phyloP scores from a whole-genome alignment of 2,113 vertebrate genomes.

The Pangasianodon hypophthalmus region DNA sequence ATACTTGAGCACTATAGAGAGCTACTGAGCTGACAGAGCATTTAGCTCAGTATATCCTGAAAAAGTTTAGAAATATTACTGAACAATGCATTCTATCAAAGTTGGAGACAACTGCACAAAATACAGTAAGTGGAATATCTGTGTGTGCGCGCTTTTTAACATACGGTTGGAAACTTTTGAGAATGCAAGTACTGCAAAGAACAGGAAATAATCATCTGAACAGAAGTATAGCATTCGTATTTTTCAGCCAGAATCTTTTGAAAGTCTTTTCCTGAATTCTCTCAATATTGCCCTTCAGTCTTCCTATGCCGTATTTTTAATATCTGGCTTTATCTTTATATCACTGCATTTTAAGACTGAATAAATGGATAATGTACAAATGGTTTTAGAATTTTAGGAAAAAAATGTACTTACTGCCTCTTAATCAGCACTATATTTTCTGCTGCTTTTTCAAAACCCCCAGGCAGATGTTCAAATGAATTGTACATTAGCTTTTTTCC shows the following conservation, averaged over 20 bases:
- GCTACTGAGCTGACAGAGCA: conserved; percentile 46
- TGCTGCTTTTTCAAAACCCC: background rate
- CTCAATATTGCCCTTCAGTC: background rate
- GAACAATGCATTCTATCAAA: conserved; percentile 40
- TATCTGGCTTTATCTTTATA: background rate
- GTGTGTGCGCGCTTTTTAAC: background rate
- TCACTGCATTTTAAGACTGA: background rate
- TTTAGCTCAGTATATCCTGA: conserved; percentile 33
- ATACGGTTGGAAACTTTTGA: background rate
- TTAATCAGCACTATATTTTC: background rate
- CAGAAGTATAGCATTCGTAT: background rate
- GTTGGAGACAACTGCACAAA: conserved; percentile 52
- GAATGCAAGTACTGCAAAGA: conserved; percentile 4
- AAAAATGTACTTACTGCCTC: background rate
- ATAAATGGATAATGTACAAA: background rate
- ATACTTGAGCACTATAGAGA: conserved; percentile 49
- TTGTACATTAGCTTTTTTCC: conserved; percentile 5
- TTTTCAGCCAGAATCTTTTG: background rate
- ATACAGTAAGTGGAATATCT: conserved; percentile 48
- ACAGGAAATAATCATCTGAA: conserved; percentile 43
- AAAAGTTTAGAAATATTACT: conserved; percentile 28
- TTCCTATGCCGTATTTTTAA: background rate
- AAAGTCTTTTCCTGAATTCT: background rate
- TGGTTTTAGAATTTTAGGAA: background rate
- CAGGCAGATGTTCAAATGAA: conserved; percentile 9